Evolutionary conservation across 2,113 vertebrate genomes (phyloP).

Genomic region (Chinchilla lanigera): DNA sequence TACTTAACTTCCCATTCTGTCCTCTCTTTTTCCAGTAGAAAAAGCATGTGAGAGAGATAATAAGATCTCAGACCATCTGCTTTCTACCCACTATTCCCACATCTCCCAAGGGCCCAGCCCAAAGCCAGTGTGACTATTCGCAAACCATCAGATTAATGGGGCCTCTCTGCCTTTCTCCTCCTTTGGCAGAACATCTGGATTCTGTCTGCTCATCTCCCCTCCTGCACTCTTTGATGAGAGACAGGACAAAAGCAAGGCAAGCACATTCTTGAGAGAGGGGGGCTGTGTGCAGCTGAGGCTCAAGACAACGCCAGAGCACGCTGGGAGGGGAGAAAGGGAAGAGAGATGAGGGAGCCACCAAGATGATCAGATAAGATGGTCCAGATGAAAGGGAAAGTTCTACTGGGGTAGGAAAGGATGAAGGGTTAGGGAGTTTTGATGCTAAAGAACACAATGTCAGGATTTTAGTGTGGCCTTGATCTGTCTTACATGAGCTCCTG

Average conservation of each 20-base stretch:
- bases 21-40: not conserved
- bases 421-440: not conserved
- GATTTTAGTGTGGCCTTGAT: not conserved
- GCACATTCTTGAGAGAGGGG: not conserved
- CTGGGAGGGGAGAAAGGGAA: no score
- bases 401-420: not conserved
- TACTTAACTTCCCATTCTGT: not conserved
- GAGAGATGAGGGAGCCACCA: no score
- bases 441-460: not conserved
- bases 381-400: not conserved
- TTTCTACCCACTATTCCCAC: not conserved
- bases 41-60: not conserved
- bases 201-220: constrained; percentile 3
- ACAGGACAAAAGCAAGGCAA: not conserved
- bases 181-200: not conserved
- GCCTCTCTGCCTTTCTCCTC: not conserved
- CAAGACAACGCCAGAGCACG: not conserved
- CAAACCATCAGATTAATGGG: not conserved
- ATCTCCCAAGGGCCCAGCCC: not conserved
- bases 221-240: not conserved
- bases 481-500: not conserved
- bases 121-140: not conserved
- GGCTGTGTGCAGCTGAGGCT: not conserved
- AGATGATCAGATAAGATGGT: not conserved
- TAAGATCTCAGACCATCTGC: not conserved